Evolutionary conservation across 53 echinoderm and acorn worm genomes (phyloP), one percentile per base, ranked within the genome.

Genomic region (Hippasteria phrygiana): DNA sequence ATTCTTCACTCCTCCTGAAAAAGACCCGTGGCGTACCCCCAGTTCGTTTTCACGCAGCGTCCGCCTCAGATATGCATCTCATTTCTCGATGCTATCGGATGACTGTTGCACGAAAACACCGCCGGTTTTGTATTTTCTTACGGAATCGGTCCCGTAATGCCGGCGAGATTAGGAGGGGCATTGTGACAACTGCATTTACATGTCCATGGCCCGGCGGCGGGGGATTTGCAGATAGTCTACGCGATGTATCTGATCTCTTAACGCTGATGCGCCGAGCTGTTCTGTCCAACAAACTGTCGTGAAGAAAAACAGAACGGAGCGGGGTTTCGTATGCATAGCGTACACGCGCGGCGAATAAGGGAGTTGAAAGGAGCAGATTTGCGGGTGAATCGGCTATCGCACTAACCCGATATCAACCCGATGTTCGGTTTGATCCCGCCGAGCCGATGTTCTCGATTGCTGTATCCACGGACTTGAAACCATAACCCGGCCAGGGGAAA

Each of bases 51-150:
- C n/a, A 65, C 42, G 62, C 11, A 73, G 42, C 3, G 46, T 72
- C 56, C 66, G 71, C 38, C 40, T 55, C 38, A 53, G 71, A 73
- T 87, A 87, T 70, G 55, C 73, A 87, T 87, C 71, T 87, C 33
- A 28, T 67, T 67, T 69, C 40, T 36, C 62, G 46, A 56, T 85
- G 70, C 85, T 85, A 85, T 85, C 85, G 85, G 85, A 36, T 85
- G 71, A 37, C 85, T 35, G 85, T 85, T 85, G 85, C 81, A 43
- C 71, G 71, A 85, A 83, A 85, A 69, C 85, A 85, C 85, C 85
- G 70, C 47, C 85, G 71, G 70, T 64, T 31, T 79, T 64, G 71
- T 85, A 71, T 85, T 85, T 85, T 85, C 85, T 85, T 85, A 85
- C 85, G 85, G 38, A 85, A 85, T 71, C 85, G 71, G 41, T 70